Percentiles rank a stretch among this genome's conserved stretches.
These are phyloP conservation scores for Lagodon rhomboides DNA, from an alignment of 2,797 vertebrate species.

Conservation along the genomic window DNA sequence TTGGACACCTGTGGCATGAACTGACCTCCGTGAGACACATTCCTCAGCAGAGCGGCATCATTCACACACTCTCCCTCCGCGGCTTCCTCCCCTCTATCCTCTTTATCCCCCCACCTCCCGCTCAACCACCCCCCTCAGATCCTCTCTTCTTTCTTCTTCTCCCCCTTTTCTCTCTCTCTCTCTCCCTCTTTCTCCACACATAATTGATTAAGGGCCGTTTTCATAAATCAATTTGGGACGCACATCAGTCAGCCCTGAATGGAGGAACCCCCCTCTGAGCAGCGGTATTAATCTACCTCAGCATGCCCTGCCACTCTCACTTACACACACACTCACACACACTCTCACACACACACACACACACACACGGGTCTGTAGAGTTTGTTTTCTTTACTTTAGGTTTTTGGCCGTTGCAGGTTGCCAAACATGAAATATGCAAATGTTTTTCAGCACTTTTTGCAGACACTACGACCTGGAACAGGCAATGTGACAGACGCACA, in stretches of 20 bases:
- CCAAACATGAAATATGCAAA: constrained; percentile 77
- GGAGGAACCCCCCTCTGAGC: constrained; percentile 81
- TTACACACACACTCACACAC: constrained; percentile 60
- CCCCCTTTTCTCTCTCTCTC: constrained; percentile 62
- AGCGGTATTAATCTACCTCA: constrained; percentile 81
- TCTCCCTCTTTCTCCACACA: constrained; percentile 92
- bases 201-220: constrained; percentile 98
- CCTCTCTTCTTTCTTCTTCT: constrained; percentile 72
- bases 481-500: constrained; percentile 41
- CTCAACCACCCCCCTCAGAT: constrained; percentile 44
- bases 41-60: constrained; percentile 71
- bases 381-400: constrained; percentile 66
- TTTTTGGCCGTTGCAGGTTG: constrained; percentile 56
- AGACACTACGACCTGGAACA: constrained; percentile 48
- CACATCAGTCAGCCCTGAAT: constrained; percentile 99
- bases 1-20: constrained; percentile 77
- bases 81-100: constrained; percentile 55
- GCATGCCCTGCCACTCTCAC: constrained; percentile 81
- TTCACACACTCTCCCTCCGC: constrained; percentile 60
- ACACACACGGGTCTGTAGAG: constrained; percentile 52
- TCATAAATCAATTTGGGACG: constrained; percentile 99
- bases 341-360: constrained; percentile 38
- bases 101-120: constrained; percentile 58
- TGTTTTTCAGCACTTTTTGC: constrained; percentile 57
- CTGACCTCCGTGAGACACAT: constrained; percentile 66